These are phyloP conservation scores for Bergia sp. DNA, from an alignment of 92 coral and sea anemone genomes.

Conservation along the genomic window DNA sequence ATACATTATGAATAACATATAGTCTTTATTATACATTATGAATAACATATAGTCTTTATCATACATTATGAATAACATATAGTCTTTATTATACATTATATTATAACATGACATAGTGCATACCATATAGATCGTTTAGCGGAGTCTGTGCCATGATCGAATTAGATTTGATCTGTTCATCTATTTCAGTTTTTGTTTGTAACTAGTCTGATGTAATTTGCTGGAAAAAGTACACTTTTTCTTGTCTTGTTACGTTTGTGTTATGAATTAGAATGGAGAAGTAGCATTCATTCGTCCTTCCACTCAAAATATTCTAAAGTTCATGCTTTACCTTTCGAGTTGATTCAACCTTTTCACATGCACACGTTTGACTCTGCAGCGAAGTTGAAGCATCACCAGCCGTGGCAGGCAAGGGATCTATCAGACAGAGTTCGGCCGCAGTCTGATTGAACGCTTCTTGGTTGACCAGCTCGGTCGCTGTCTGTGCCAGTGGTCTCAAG, in stretches of 20 bases:
- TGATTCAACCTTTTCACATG: background rate
- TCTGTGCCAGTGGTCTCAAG: slow-evolving; percentile 67
- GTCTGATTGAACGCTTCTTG: slow-evolving; percentile 67
- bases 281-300: background rate
- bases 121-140: no score
- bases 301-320: background rate
- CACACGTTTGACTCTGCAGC: background rate
- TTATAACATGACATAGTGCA: no score
- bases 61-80: no score
- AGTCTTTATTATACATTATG: no score
- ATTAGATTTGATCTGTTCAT: background rate
- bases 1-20: no score
- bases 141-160: no score
- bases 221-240: background rate
- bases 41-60: no score
- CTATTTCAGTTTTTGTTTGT: background rate
- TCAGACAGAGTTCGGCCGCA: slow-evolving; percentile 63
- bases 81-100: no score
- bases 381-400: background rate
- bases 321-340: slow-evolving; percentile 46
- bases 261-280: background rate
- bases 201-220: background rate
- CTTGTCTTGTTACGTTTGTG: no score
- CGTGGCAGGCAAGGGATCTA: slow-evolving; percentile 24
- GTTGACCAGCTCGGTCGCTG: slow-evolving; percentile 65